Evolutionary conservation across 2,113 vertebrate genomes (phyloP), one percentile per base, ranked within the genome.

Genomic region (Morphnarchus princeps): DNA sequence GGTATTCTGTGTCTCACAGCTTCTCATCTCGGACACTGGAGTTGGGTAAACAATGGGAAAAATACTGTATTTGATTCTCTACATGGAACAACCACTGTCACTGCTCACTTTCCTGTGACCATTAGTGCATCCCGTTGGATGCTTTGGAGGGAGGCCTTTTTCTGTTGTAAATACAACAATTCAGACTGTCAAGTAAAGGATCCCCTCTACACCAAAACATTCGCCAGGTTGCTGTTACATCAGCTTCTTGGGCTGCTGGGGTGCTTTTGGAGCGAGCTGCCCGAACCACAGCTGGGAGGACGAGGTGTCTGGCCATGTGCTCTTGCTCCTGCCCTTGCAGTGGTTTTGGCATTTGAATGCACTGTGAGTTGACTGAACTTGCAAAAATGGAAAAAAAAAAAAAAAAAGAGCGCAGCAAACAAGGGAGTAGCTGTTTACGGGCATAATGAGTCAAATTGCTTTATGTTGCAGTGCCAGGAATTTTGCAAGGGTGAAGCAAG

Each of bases 231-330:
- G 42, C 42, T 62, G 7, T 57, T 63, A 28, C 19, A 14, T 17
- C 43, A 45, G 38, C 9, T 61, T 63, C 36, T 63, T 31, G 28
- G 54, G 73, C 66, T 73, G 8, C 34, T 67, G 38, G 16, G 14
- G 18, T 3, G 4, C 31, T 77, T 66, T 43, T 29, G n/a, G 40
- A 55, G 52, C 1, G 5, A 83, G 42, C 22, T 91, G 28, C 20
- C 42, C 43, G 52, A 61, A 34, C 5, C 3, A 6, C 2, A 2
- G 19, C n/a, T 58, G 38, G 18, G 32, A 81, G 63, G 63, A 52
- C 0, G 8, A 45, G 17, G 17, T 17, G 9, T 36, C 24, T 40
- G n/a, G 20, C 36, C 45, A 5, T 0, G 0, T 32, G 24, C 31
- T 78, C 40, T 22, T 29, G 16, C 31, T 47, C 31, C 61, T 59